phyloP scores from a whole-genome alignment of 2,888 invertebrate species.

The Lasioglossum zephyrum region DNA sequence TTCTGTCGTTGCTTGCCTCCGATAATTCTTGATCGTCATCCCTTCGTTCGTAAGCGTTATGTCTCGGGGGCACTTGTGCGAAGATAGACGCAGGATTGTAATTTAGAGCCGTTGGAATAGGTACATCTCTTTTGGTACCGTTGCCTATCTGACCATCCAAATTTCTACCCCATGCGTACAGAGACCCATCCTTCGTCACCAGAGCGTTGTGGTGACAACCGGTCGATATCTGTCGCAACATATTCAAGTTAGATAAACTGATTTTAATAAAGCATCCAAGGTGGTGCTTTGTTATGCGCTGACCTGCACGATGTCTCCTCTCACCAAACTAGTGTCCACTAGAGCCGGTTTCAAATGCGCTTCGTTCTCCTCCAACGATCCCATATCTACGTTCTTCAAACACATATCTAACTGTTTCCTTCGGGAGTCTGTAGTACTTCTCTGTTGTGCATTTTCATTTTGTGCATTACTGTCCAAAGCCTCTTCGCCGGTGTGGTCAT shows the following conservation, averaged over 20 bases:
- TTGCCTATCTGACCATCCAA: constrained; percentile 95
- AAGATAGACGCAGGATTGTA: constrained; percentile 82
- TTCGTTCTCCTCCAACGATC: constrained; percentile 76
- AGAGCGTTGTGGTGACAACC: constrained; percentile 94
- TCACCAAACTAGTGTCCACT: constrained; percentile 88
- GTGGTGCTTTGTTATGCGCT: constrained; percentile 26
- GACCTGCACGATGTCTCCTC: constrained; percentile 88
- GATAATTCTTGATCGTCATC: constrained; percentile 49
- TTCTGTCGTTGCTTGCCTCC: constrained; percentile 37
- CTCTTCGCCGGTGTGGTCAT: constrained; percentile 34
- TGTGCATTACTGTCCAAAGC: constrained; percentile 28
- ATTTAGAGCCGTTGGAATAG: constrained; percentile 86
- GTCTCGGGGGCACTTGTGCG: constrained; percentile 76
- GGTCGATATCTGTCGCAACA: constrained; percentile 84
- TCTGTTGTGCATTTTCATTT: constrained; percentile 41
- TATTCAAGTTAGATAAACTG: not conserved
- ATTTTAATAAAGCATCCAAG: not conserved
- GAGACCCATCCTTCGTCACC: constrained; percentile 88
- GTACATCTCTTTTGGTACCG: constrained; percentile 87
- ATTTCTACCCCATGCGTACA: constrained; percentile 95
- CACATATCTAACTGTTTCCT: constrained; percentile 47
- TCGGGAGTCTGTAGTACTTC: constrained; percentile 30
- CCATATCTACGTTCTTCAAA: constrained; percentile 66
- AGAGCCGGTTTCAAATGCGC: constrained; percentile 87
- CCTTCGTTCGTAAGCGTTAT: constrained; percentile 48